phyloP scores from a whole-genome alignment of 2,113 vertebrate species.

The Oncorhynchus kisutch region DNA sequence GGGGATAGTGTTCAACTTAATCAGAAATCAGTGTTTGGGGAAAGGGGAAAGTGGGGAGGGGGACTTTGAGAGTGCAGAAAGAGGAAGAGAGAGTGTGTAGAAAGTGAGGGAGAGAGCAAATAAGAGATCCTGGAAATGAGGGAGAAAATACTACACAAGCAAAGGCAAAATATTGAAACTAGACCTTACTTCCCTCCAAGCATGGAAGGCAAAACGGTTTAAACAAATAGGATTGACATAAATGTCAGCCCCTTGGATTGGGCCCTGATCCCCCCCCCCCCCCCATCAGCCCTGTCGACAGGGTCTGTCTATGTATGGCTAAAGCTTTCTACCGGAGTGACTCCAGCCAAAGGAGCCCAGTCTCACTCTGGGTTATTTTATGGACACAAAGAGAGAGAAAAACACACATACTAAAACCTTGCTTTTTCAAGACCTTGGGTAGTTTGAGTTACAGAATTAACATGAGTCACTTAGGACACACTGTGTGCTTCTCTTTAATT shows the following conservation, averaged over 20 bases:
- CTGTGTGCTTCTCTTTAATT: conserved; percentile 67
- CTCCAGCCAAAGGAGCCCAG: conserved; percentile 42
- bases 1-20: conserved; percentile 74
- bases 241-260: conserved; percentile 75
- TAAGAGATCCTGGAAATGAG: conserved; percentile 38
- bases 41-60: conserved; percentile 20
- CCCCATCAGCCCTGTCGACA: conserved; percentile 23
- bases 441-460: conserved; percentile 90
- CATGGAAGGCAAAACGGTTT: conserved; percentile 73
- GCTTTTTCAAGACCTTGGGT: conserved; percentile 50
- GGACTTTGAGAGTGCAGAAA: conserved; percentile 12
- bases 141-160: conserved; percentile 22
- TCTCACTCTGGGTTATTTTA: conserved; percentile 55
- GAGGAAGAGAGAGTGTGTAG: conserved; percentile 34
- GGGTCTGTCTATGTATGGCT: conserved; percentile 27
- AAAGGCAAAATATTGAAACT: conserved; percentile 54
- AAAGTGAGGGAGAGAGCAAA: conserved; percentile 1
- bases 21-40: conserved; percentile 69
- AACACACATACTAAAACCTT: conserved; percentile 49
- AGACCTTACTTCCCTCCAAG: conserved; percentile 68
- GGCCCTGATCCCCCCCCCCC: conserved; percentile 51
- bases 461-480: conserved; percentile 76
- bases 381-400: conserved; percentile 54
- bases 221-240: conserved; percentile 76
- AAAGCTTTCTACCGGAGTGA: conserved; percentile 16